phyloP scores from a whole-genome alignment of 2,888 invertebrate species.

The Tipula lateralis region DNA sequence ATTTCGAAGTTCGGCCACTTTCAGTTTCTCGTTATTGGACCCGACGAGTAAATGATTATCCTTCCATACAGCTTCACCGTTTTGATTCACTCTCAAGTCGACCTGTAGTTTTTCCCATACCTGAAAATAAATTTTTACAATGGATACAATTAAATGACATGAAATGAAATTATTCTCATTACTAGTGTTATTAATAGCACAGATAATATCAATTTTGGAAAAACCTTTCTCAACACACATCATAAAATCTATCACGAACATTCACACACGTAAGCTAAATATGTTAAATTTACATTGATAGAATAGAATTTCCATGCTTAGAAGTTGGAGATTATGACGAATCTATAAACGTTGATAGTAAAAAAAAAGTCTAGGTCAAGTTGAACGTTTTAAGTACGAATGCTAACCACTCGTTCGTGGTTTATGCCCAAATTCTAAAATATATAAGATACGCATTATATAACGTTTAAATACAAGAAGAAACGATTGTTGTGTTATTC shows the following conservation, averaged over 20 bases:
- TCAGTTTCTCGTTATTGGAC: too few species aligned
- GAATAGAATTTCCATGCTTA: neutral
- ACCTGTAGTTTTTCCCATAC: too few species aligned
- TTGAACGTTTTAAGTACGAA: neutral
- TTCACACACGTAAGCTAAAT: neutral
- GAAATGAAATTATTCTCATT: too few species aligned
- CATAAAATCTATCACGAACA: neutral
- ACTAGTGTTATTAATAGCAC: too few species aligned
- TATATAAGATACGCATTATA: neutral
- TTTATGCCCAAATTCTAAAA: neutral
- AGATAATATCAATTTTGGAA: neutral
- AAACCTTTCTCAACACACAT: neutral
- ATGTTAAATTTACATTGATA: neutral
- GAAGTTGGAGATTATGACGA: neutral
- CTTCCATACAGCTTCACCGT: too few species aligned
- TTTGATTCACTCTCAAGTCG: too few species aligned
- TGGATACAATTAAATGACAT: too few species aligned
- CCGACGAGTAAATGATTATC: too few species aligned
- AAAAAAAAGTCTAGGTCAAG: neutral
- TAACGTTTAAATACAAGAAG: neutral
- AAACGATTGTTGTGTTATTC: neutral
- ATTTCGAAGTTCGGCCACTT: too few species aligned
- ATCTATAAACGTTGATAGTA: neutral
- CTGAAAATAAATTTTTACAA: too few species aligned
- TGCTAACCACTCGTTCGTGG: neutral